Evolutionary conservation across 2,113 vertebrate species (phyloP).

Genomic region (Orycteropus afer): DNA sequence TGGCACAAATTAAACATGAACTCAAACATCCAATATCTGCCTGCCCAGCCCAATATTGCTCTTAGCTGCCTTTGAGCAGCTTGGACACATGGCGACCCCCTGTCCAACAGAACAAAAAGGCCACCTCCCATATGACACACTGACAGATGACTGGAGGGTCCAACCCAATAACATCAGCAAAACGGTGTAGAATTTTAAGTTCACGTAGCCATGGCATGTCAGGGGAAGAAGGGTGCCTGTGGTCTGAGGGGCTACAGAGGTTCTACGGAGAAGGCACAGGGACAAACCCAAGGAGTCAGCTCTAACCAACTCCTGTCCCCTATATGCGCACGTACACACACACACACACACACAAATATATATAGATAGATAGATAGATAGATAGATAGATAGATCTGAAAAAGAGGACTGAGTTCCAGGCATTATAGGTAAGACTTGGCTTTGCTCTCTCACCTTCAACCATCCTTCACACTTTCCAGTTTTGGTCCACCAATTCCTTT

Average conservation of each 20-base stretch:
- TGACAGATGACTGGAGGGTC: not conserved
- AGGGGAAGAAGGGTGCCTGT: not conserved
- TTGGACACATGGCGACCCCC: too few relatives aligned
- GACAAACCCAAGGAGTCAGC: not conserved
- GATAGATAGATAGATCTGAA: too few relatives aligned
- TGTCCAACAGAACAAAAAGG: too few relatives aligned
- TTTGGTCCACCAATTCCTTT: not conserved
- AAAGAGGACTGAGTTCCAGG: not conserved
- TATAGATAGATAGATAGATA: too few relatives aligned
- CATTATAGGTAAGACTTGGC: not conserved
- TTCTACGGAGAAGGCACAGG: not conserved
- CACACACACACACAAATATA: not conserved
- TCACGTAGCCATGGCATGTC: not conserved
- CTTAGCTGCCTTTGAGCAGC: too few relatives aligned
- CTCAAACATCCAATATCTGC: too few relatives aligned
- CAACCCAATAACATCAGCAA: not conserved
- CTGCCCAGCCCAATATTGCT: not conserved
- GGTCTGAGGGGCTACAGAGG: not conserved
- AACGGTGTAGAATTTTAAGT: not conserved
- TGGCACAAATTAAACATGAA: not conserved
- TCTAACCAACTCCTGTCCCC: not conserved
- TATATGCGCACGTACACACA: not conserved
- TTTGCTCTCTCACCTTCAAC: slow-evolving; percentile 23
- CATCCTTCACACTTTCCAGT: not conserved
- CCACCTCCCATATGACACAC: not conserved